Base-by-base conservation (phyloP, 1,140 invertebrate species). In the Tribolium madens region DNA sequence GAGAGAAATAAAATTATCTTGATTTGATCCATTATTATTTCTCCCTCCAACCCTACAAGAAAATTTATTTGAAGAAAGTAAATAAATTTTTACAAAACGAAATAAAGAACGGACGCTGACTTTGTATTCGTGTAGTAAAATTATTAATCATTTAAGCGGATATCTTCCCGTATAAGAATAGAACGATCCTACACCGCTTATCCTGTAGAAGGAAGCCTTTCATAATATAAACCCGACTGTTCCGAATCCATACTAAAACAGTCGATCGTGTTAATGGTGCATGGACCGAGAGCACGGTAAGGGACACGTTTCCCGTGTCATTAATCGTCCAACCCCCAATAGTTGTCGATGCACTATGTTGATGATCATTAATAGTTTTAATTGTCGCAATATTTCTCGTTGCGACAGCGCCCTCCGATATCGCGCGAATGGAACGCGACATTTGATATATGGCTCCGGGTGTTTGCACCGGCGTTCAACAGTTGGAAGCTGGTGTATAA, bases 311-410 rank as follows among this genome's bases (percentile, higher is more conserved):
- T 18, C 36, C n/a, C 64, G 13, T n/a, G 9, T 46, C 68, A 47
- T 72, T 48, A 72, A 72, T 52, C 50, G 46, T 48, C 17, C 15
- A 72, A 72, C 50, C 26, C 26, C 46, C 46, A 50, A 72, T 72
- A 76, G 42, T 76, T 77, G 69, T 73, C 69, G 69, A 77, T 73
- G 46, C 52, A 57, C 50, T 36, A 77, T 71, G 53, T 77, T 77
- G 52, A 70, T 71, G 75, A 26, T 57, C 76, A 71, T 77, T 77
- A 77, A 77, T 77, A 77, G 76, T 77, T 77, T 77, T 77, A 77
- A 77, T 77, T 70, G 76, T 31, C 48, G 70, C 50, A 69, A 73
- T 77, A 77, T 77, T 46, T 77, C 76, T 77, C 33, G 64, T 10
- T 1, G 48, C 75, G 75, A 73, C 69, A 60, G 76, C 46, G 42